Evolutionary conservation across 2,888 invertebrate species (phyloP).

Genomic region (Drosophila limbata): DNA sequence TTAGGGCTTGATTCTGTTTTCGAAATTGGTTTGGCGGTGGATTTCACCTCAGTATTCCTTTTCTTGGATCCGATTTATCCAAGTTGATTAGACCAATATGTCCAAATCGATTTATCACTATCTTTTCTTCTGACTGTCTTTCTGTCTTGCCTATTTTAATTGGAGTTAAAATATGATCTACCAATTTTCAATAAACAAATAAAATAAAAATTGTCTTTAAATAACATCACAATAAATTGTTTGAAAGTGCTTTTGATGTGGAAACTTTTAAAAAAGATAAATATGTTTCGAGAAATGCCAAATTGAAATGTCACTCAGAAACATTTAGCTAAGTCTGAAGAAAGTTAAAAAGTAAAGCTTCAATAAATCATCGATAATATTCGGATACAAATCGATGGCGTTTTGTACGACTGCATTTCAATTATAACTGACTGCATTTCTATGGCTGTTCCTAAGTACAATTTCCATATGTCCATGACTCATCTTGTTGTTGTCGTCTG

Average conservation of each 20-base stretch:
- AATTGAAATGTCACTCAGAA: neutral
- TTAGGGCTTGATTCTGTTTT: too few relatives aligned
- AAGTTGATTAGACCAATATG: too few relatives aligned
- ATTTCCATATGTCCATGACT: slow-evolving; percentile 50
- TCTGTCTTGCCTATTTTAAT: too few relatives aligned
- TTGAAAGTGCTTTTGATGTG: neutral
- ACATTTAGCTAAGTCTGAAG: neutral
- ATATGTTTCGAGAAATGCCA: neutral
- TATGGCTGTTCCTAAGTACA: slow-evolving; percentile 29
- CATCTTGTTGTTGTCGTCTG: slow-evolving; percentile 61
- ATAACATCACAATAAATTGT: neutral
- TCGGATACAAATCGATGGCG: neutral
- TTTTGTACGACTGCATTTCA: neutral
- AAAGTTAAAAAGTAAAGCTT: neutral
- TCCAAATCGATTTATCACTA: too few relatives aligned
- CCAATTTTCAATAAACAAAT: too few relatives aligned
- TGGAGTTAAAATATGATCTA: neutral
- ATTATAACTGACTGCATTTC: slow-evolving; percentile 31
- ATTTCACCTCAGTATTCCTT: too few relatives aligned
- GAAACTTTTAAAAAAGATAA: neutral
- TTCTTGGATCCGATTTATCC: too few relatives aligned
- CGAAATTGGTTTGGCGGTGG: too few relatives aligned
- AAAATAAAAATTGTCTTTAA: too few relatives aligned
- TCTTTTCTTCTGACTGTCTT: too few relatives aligned
- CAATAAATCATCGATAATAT: neutral